A percentile compares a stretch with the other conserved stretches of the same genome.
phyloP scores from a whole-genome alignment of 2,113 vertebrate genomes.

The Stictonetta naevosa region DNA sequence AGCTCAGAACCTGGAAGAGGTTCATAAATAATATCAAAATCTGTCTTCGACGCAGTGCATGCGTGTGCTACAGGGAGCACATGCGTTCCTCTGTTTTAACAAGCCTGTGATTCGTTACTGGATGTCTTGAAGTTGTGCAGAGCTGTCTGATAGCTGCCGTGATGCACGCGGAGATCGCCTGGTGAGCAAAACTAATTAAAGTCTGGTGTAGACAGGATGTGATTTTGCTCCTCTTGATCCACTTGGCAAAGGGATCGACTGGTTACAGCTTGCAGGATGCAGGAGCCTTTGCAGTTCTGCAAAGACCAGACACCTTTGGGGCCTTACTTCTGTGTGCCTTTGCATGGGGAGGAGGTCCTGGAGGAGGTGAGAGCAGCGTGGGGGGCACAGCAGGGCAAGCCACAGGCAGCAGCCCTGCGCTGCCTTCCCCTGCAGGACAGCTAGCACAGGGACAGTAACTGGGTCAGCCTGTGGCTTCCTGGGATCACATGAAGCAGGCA shows the following conservation, averaged over 20 bases:
- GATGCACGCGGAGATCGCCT: neutral
- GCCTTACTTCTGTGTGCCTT: neutral
- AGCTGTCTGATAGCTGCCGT: neutral
- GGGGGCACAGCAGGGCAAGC: fast-evolving
- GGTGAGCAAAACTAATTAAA: neutral
- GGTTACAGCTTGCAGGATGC: neutral
- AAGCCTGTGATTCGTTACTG: neutral
- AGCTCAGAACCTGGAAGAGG: neutral
- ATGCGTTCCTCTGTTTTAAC: neutral
- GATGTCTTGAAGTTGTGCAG: neutral
- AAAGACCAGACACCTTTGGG: neutral
- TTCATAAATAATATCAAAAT: neutral
- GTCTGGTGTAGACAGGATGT: fast-evolving
- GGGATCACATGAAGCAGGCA: neutral
- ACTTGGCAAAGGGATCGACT: neutral
- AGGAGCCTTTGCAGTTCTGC: neutral
- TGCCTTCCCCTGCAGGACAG: neutral
- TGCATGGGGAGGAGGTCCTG: neutral
- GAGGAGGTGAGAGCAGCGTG: fast-evolving
- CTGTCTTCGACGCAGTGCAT: neutral
- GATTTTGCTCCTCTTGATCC: neutral
- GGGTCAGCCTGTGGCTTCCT: neutral
- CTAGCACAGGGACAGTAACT: fast-evolving
- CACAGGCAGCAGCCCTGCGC: neutral
- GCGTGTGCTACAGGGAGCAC: neutral